Evolutionary conservation across 2,888 invertebrate species (phyloP).

Genomic region (Himalopsyche kuldschensis): DNA sequence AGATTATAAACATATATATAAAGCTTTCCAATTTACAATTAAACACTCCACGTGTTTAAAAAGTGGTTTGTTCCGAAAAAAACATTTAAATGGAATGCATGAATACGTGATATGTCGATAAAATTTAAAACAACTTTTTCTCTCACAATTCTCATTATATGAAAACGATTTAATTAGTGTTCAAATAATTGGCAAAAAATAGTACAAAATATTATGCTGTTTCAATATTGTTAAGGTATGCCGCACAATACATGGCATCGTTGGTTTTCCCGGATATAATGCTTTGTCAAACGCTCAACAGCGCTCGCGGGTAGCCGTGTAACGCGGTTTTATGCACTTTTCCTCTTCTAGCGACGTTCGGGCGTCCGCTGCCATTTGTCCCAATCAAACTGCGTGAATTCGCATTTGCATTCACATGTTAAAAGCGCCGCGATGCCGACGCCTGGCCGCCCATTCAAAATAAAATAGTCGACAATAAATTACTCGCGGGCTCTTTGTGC

Average conservation of each 20-base stretch:
- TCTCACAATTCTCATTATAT: too few relatives aligned
- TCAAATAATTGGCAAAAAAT: too few relatives aligned
- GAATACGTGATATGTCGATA: too few relatives aligned
- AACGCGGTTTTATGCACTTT: background rate
- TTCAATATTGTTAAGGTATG: background rate
- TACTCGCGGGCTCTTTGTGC: background rate
- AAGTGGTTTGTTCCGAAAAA: too few relatives aligned
- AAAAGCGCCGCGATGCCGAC: background rate
- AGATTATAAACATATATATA: too few relatives aligned
- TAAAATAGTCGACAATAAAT: constrained; percentile 14
- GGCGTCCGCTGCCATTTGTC: background rate
- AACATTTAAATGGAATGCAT: too few relatives aligned
- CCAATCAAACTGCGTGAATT: background rate
- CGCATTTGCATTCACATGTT: background rate
- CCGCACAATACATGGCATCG: background rate
- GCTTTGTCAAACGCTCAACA: background rate
- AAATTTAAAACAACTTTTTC: too few relatives aligned
- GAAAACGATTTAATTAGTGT: too few relatives aligned
- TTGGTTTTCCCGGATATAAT: background rate
- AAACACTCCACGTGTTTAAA: too few relatives aligned
- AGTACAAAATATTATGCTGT: background rate
- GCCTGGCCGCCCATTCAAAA: background rate
- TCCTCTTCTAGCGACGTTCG: background rate
- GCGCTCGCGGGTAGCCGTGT: background rate
- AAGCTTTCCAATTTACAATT: too few relatives aligned